Base-by-base conservation (phyloP, 2,888 invertebrate species). In the Pollenia griseotomentosa region DNA sequence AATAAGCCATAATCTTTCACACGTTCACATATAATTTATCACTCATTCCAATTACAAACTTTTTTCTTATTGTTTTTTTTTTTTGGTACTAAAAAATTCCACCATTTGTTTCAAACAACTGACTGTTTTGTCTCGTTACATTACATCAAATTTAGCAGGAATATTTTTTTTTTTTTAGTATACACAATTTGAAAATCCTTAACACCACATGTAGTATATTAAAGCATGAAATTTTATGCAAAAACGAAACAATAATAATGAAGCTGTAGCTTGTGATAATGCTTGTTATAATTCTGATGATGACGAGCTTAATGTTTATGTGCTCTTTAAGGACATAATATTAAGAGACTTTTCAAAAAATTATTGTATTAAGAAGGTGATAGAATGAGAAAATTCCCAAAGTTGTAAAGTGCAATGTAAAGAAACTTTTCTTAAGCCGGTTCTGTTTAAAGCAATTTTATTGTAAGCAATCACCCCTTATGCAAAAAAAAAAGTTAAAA, bases 1-100 rank as follows among this genome's bases (percentile, higher is more conserved):
- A 88, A 88, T 88, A 88, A 85, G 85, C 88, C 83, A 88, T 71
- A 83, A 83, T 88, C 85, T 83, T 86, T 88, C 83, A 82, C 44
- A 68, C 57, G 19, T 65, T 46, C 46, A 3, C 74, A 46, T 16
- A 70, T 59, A n/a, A 75, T 86, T 75, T 75, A 79, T 86, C 40
- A 68, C 53, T 51, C 71, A 46, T 48, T 12, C 55, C 44, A 46
- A 14, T 51, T 33, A 33, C 5, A 23, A 23, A 2, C 5, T 2
- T 42, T 16, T 33, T 9, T n/a, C 40, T 12, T 53, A 10, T 2
- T 44, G 40, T 10, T 51, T 44, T 19, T 75, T 33, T 33, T n/a
- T 40, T 10, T 8, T 12, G 6, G 11, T 74, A 51, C 80, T 46
- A 82, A 73, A 68, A 61, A 68, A 42, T 57, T 14, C 78, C 85